Evolutionary conservation across 2,797 vertebrate genomes (phyloP), one percentile per base, ranked within the genome.

Genomic region (Emys orbicularis): DNA sequence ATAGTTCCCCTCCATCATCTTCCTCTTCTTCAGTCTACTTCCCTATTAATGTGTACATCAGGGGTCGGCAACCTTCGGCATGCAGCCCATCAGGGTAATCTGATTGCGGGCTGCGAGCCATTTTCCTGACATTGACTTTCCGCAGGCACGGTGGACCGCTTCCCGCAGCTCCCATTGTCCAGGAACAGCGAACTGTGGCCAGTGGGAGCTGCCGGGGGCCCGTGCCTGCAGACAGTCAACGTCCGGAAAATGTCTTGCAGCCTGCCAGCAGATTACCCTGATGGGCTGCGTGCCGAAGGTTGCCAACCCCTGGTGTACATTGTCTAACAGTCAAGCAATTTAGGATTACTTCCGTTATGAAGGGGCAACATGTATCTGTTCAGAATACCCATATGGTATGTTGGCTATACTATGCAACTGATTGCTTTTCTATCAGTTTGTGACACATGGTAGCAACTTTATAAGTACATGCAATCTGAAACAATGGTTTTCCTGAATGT

Each of bases 21-120:
- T 19, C 11, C 41, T 79, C 11, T 41, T 65, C 74, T 57, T 31
- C 74, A 81, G 52, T 50, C 84, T 12, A 1, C 23, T 57, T 77
- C 12, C 34, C n/a, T 25, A 34, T 31, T 49, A 72, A 44, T 0
- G 0, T 0, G 0, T 16, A 50, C 21, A 25, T 54, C 21, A 54
- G 53, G 8, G 54, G 23, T 25, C 8, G 4, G 54, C 21, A 54
- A 23, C 54, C 54, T 54, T 54, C 4, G 1, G 54, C 54, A 25
- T 4, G 4, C 8, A 2, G 21, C 4, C 21, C 54, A 54, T 25
- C 54, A 54, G 54, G 54, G 54, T 54, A 54, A 54, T 54, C 54
- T 54, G 53, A 54, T 54, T 54, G 54, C 8, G 9, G 21, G 8
- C 54, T 25, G 21, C 0, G 9, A 25, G 54, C 23, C 23, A 54